Evolutionary conservation across 2,888 invertebrate species (phyloP).

Genomic region (Catocala sponsa): DNA sequence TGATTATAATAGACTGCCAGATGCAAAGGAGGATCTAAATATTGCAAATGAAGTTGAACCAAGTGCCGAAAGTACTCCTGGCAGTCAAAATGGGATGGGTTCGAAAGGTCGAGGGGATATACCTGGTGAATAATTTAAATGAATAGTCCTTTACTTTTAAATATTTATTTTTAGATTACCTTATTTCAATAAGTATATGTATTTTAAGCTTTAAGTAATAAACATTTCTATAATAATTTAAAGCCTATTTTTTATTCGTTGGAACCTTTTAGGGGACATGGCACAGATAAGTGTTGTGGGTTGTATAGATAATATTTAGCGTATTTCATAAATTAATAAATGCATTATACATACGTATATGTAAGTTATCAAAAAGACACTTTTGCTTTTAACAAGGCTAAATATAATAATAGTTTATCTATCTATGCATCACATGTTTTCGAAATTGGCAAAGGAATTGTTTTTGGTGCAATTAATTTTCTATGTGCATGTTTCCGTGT

Average conservation of each 20-base stretch:
- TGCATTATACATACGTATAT: conserved; percentile 27
- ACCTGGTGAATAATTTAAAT: conserved; percentile 31
- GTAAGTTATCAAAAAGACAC: conserved; percentile 12
- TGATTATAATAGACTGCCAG: neutral
- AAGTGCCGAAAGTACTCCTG: too few species aligned
- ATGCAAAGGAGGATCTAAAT: neutral
- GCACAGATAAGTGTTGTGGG: conserved; percentile 40
- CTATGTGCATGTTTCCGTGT: neutral
- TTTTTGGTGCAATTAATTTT: conserved; percentile 6
- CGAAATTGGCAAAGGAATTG: conserved; percentile 16
- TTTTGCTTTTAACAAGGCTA: conserved; percentile 21
- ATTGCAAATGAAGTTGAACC: too few species aligned
- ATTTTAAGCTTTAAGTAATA: conserved; percentile 47
- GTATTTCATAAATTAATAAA: conserved; percentile 44
- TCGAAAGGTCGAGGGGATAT: conserved; percentile 38
- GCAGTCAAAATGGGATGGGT: conserved; percentile 6
- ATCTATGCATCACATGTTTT: conserved; percentile 28
- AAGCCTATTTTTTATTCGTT: conserved; percentile 52
- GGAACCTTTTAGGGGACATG: conserved; percentile 40
- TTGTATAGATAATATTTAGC: conserved; percentile 22
- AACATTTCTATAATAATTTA: conserved; percentile 45
- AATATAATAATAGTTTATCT: conserved; percentile 8
- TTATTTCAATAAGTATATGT: conserved; percentile 34
- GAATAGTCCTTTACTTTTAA: conserved; percentile 29
- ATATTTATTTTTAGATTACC: conserved; percentile 45